Conservation (phyloP, 2,888 invertebrate genomes). For the Drosophila pseudotalamancana region DNA sequence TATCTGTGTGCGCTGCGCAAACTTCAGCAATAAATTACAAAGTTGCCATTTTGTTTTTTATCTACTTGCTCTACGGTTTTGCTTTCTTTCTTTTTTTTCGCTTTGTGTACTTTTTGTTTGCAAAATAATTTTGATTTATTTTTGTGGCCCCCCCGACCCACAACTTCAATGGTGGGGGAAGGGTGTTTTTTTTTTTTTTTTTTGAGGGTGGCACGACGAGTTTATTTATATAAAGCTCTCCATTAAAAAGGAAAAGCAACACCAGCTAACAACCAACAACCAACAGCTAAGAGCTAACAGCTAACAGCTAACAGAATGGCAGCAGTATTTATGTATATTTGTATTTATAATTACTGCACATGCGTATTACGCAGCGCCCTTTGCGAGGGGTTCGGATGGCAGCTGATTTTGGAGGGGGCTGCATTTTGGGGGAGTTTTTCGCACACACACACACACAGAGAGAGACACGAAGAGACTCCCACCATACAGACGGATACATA, state of each 20-base stretch:
- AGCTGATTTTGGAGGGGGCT: constrained; percentile 23
- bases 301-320: constrained; percentile 21
- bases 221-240: constrained; percentile 80
- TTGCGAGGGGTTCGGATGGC: neutral
- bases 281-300: constrained; percentile 16
- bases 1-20: constrained; percentile 62
- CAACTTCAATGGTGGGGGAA: constrained; percentile 34
- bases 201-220: constrained; percentile 49
- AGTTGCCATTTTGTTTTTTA: constrained; percentile 79
- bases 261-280: constrained; percentile 9
- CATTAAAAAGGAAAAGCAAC: constrained; percentile 71
- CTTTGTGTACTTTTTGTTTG: constrained; percentile 69
- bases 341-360: constrained; percentile 84
- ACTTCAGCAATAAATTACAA: constrained; percentile 80
- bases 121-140: constrained; percentile 81
- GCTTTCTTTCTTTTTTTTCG: constrained; percentile 19
- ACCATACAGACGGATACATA: constrained; percentile 68
- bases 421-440: constrained; percentile 68
- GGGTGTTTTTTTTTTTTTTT: constrained; percentile 7
- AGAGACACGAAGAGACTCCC: constrained; percentile 2
- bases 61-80: constrained; percentile 48
- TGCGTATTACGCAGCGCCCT: constrained; percentile 73
- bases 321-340: constrained; percentile 73
- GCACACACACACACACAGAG: constrained; percentile 15
- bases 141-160: constrained; percentile 37